Evolutionary conservation across 35 echinoderm and acorn worm genomes (phyloP), one percentile per base, ranked within the genome.

Genomic region (Holothuria glaberrima): DNA sequence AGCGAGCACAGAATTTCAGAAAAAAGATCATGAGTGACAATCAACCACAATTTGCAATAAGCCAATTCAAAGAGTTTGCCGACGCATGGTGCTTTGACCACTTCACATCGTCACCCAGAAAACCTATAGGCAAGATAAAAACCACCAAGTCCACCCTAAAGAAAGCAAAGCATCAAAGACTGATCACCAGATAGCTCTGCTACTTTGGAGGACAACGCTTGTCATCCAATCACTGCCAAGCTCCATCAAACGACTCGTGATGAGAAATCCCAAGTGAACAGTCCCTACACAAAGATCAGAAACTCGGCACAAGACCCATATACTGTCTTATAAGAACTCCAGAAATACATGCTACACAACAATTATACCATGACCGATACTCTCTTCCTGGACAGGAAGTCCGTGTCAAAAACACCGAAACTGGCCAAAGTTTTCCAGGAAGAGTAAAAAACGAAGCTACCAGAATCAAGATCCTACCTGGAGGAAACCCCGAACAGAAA

Each of bases 21-120:
- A 4, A 86, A 64, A 19, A n/a, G n/a, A 14, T 86, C 12, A 31
- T 91, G 2, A 56, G 48, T 3, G 80, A 91, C 68, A 91, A 91
- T 50, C 66, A 38, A 52, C 80, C 90, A 21, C 90, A 91, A 21
- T 91, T 90, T 58, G 66, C 57, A 90, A 50, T 24, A n/a, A n/a
- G n/a, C n/a, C n/a, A n/a, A n/a, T n/a, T n/a, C n/a, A n/a, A n/a
- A n/a, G 48, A 68, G 16, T 90, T 94, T 59, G 31, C 80, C 64
- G 24, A 63, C 14, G 35, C 54, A 52, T 94, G 69, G 35, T 29
- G 66, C 35, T 91, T 91, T 69, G 64, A 91, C 6, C 80, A 86
- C 28, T 34, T 72, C 36, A 91, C 90, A 6, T 86, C 90, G 5
- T 82, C 73, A 21, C 80, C 90, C 44, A 66, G 80, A 26, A 30